Evolutionary conservation across 1,140 invertebrate species (phyloP).

Genomic region (Acromyrmex echinatior): DNA sequence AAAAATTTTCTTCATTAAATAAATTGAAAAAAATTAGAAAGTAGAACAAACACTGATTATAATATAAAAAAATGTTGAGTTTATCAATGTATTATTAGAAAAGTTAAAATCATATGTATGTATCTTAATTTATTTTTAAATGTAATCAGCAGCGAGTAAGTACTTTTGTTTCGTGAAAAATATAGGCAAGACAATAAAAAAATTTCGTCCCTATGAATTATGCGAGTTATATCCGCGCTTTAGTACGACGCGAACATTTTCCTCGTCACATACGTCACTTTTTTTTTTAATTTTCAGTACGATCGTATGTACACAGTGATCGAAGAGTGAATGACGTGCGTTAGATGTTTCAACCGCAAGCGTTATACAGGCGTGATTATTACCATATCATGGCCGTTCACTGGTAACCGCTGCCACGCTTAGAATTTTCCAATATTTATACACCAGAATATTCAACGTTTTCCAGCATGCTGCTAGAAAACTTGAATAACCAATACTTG

Average conservation of each 20-base stretch:
- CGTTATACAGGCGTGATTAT: constrained; percentile 56
- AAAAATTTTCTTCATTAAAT: constrained; percentile 1
- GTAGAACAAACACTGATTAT: not conserved
- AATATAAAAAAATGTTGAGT: not conserved
- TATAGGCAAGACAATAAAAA: not conserved
- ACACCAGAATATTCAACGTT: constrained; percentile 74
- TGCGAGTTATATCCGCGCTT: not conserved
- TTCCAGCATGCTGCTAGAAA: constrained; percentile 60
- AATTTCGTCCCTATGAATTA: constrained; percentile 20
- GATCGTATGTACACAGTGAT: not conserved
- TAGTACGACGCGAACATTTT: not conserved
- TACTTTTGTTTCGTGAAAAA: not conserved
- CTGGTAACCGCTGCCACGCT: constrained; percentile 11
- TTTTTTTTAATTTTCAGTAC: constrained; percentile 45
- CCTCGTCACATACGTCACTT: not conserved
- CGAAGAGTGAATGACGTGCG: constrained; percentile 54
- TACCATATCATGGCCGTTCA: constrained; percentile 2
- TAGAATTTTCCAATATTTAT: constrained; percentile 73
- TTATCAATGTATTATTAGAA: not conserved
- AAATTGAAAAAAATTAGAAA: not conserved
- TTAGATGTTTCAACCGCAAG: constrained; percentile 56
- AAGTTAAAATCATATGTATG: not conserved
- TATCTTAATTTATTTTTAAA: not conserved
- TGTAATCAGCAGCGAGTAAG: not conserved
- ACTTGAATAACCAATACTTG: constrained; percentile 69